A percentile compares a stretch with the other conserved stretches of the same genome.
These are phyloP conservation scores for Parauchenoglanis punctatus DNA, from an alignment of 2,797 vertebrate genomes.

Conservation along the genomic window DNA sequence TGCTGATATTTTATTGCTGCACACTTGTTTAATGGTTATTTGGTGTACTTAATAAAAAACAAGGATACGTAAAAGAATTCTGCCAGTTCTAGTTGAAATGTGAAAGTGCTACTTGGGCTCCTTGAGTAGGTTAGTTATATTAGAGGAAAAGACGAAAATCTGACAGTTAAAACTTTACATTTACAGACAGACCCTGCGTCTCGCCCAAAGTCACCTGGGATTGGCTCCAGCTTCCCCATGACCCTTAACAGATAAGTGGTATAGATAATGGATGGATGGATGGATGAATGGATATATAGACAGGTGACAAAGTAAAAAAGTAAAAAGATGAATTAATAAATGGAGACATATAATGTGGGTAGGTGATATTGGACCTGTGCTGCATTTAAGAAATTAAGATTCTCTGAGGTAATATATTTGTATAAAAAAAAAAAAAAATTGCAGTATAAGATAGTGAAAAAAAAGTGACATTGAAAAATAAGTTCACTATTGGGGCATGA, in stretches of 20 bases:
- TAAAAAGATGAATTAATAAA: background rate
- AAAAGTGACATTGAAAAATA: background rate
- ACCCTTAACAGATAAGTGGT: no score
- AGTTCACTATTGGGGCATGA: background rate
- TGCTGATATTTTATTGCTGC: background rate
- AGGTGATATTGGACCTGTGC: no score
- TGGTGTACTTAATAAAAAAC: background rate
- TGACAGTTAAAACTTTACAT: background rate
- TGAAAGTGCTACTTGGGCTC: background rate
- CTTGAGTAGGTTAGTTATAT: conserved; percentile 2
- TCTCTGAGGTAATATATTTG: background rate
- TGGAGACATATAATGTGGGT: background rate
- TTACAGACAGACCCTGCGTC: no score
- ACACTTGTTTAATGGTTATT: background rate
- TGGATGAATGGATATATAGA: no score
- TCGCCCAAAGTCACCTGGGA: no score
- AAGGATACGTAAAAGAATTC: background rate
- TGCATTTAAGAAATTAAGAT: background rate
- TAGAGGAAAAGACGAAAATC: background rate
- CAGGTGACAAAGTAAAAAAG: background rate
- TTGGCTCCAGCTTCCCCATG: no score
- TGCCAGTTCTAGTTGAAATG: background rate
- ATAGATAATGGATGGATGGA: no score
- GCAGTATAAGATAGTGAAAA: background rate
- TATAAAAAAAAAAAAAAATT: background rate